Base-by-base conservation (phyloP, 2,113 vertebrate species). In the Petrocephalus zakoni region DNA sequence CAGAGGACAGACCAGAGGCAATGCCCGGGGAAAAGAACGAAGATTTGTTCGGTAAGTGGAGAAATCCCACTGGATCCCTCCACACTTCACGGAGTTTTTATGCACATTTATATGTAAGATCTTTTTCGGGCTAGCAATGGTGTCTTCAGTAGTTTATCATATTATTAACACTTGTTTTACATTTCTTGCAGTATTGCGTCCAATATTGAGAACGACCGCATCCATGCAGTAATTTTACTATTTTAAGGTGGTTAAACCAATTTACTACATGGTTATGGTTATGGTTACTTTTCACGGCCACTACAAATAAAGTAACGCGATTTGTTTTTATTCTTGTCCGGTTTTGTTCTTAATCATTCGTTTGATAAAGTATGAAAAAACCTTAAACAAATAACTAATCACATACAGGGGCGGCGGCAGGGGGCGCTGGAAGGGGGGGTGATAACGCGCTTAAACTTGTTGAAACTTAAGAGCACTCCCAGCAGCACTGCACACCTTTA, bases 1-100 rank as follows among this genome's bases (percentile, higher is more conserved):
- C 95, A 4, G 64, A 56, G 90, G 94, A 96, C 87, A 94, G 91
- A 92, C 95, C 95, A 19, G 93, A 93, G 5, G 93, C 93, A 21
- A 96, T 95, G 91, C 93, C 94, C 56, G 95, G 94, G 85, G 94
- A 95, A 88, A 91, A 37, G 29, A 78, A 93, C 86, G 94, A 93
- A 46, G 88, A 86, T 2, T 88, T 91, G 53, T 21, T 93, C 64
- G 94, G 95, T 96, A 87, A 94, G 94, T 93, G 6, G 19, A 19
- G 81, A 53, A 88, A n/a, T 47, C 21, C 5, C 46, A n/a, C 7
- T 19, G 19, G 5, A 52, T 84, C 22, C 37, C 47, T 1, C 37
- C 37, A 42, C 34, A 51, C 10, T 15, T 34, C 0, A 72, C 5
- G 2, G 0, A 75, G 34, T 75, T 75, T 17, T 37, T 0, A 72